Percentiles rank a stretch among this genome's conserved stretches.
Conservation (phyloP, 2,113 vertebrate genomes). For the Thinocorus orbignyianus region DNA sequence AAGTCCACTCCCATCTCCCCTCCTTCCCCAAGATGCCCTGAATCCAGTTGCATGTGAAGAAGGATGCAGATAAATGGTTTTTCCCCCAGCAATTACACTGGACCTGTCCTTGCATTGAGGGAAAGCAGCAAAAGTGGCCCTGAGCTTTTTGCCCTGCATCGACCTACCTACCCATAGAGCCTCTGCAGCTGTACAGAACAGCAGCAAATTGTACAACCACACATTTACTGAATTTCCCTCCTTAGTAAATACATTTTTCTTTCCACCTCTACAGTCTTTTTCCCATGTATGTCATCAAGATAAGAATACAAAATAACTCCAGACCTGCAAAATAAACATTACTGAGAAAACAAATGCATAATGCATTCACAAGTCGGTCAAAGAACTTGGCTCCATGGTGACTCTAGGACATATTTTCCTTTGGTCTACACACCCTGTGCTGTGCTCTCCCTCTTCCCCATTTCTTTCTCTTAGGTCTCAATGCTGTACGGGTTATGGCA, state of each 20-base stretch:
- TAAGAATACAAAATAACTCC: not conserved
- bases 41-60: not conserved
- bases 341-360: not conserved
- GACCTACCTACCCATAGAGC: rapidly evolving
- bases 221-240: not conserved
- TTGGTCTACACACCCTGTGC: rapidly evolving
- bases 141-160: not conserved
- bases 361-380: rapidly evolving
- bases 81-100: not conserved
- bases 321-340: not conserved
- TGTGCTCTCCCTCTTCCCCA: not conserved
- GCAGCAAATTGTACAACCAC: not conserved
- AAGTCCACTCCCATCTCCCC: not conserved
- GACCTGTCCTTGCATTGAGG: not conserved
- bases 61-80: not conserved
- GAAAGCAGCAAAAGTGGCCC: not conserved
- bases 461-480: not conserved
- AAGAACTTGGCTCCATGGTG: not conserved
- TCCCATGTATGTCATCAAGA: not conserved
- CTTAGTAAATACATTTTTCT: not conserved
- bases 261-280: not conserved
- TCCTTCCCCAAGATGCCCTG: not conserved
- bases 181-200: not conserved
- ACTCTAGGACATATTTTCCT: not conserved
- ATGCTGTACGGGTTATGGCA: not conserved